These are phyloP conservation scores for Lophotriccus pileatus DNA, from an alignment of 2,797 vertebrate genomes.

Conservation along the genomic window DNA sequence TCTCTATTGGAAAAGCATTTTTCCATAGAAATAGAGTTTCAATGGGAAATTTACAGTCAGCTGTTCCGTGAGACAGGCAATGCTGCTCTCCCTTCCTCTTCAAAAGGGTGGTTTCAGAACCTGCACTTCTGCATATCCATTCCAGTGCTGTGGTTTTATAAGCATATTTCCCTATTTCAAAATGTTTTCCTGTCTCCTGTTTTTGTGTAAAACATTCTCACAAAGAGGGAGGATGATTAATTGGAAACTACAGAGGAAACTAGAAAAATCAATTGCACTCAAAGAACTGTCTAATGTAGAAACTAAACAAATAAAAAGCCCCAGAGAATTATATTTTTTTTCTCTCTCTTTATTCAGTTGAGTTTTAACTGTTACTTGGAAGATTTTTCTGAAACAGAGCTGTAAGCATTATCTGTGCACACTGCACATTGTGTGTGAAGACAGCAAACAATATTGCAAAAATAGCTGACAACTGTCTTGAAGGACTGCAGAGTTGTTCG, in stretches of 20 bases:
- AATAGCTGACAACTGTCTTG: background rate
- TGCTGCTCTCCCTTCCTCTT: background rate
- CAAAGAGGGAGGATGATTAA: slow-evolving; percentile 30
- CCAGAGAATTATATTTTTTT: background rate
- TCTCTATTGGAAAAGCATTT: slow-evolving; percentile 39
- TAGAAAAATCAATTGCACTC: slow-evolving; percentile 64
- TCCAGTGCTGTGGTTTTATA: slow-evolving; percentile 23
- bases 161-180: slow-evolving; percentile 28
- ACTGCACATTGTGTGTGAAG: background rate
- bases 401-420: background rate
- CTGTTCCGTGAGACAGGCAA: background rate
- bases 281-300: slow-evolving; percentile 38
- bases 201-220: slow-evolving; percentile 44
- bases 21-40: slow-evolving; percentile 41
- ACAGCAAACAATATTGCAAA: background rate
- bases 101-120: background rate
- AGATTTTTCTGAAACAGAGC: background rate
- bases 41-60: slow-evolving; percentile 53
- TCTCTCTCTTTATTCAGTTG: background rate
- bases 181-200: slow-evolving; percentile 56
- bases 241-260: slow-evolving; percentile 57
- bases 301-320: background rate
- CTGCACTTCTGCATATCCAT: background rate
- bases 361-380: background rate
- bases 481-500: background rate